Conservation (phyloP, 2,113 vertebrate genomes). For the Electrona antarctica region DNA sequence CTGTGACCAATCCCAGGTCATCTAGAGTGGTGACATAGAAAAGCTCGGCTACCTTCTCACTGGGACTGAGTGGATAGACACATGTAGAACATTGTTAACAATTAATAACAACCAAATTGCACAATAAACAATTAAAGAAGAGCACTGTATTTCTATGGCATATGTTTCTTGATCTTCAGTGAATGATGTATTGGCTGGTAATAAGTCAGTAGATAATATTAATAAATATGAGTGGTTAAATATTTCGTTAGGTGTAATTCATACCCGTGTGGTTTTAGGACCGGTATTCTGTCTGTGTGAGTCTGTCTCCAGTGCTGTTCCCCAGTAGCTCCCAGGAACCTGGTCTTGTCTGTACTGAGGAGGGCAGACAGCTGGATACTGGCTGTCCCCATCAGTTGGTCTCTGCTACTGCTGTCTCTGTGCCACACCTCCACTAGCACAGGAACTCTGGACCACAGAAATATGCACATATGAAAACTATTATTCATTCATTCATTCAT, state of each 20-base stretch:
- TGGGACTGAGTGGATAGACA: slow-evolving; percentile 67
- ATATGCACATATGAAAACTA: neutral
- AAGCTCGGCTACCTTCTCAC: slow-evolving; percentile 86
- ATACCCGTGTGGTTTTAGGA: slow-evolving; percentile 81
- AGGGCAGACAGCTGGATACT: slow-evolving; percentile 88
- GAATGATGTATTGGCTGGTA: no score
- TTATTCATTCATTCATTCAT: no score
- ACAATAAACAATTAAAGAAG: slow-evolving; percentile 5
- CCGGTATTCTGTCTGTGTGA: slow-evolving; percentile 78
- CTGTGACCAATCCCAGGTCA: slow-evolving; percentile 89
- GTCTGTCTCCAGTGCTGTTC: slow-evolving; percentile 88
- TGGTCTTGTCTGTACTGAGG: slow-evolving; percentile 82
- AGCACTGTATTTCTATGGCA: neutral
- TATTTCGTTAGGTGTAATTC: no score
- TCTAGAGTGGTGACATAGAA: slow-evolving; percentile 86
- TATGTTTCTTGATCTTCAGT: no score
- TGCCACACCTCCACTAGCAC: slow-evolving; percentile 94
- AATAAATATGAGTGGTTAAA: no score
- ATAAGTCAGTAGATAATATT: slow-evolving; percentile 1
- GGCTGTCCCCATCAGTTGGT: slow-evolving; percentile 87
- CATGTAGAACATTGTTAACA: neutral
- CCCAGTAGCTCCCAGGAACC: slow-evolving; percentile 76
- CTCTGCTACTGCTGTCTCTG: slow-evolving; percentile 84
- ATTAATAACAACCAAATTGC: neutral
- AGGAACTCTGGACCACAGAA: slow-evolving; percentile 82